Evolutionary conservation across 2,888 invertebrate species (phyloP).

Genomic region (Chymomyza fuscimana): DNA sequence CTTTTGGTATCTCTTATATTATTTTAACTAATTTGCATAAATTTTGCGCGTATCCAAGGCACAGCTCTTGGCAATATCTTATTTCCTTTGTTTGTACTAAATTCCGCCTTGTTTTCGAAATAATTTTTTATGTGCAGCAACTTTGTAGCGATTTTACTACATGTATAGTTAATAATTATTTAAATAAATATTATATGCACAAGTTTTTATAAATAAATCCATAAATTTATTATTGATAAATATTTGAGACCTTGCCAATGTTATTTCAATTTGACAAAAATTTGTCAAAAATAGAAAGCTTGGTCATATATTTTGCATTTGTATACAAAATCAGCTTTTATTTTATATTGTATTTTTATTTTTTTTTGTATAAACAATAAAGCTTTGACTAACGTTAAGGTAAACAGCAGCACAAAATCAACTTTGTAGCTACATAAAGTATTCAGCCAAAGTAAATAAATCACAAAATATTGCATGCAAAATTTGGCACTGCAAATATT

Average conservation of each 20-base stretch:
- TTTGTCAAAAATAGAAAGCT: not conserved
- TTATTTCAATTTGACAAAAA: slow-evolving; percentile 1
- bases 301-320: not conserved
- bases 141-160: too few species aligned
- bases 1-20: slow-evolving; percentile 12
- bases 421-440: not conserved
- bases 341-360: too few species aligned
- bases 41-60: slow-evolving; percentile 36
- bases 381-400: slow-evolving; percentile 2
- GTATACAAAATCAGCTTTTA: not conserved
- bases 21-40: slow-evolving; percentile 57
- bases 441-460: slow-evolving; percentile 6
- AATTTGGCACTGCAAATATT: not conserved
- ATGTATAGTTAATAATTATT: too few species aligned
- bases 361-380: not conserved
- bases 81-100: not conserved
- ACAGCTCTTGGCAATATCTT: not conserved
- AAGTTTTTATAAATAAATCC: not conserved
- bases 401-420: not conserved
- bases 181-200: too few species aligned
- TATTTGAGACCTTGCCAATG: not conserved
- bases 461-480: not conserved
- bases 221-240: not conserved
- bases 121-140: not conserved
- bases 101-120: too few species aligned